phyloP scores from a whole-genome alignment of 2,113 vertebrate genomes.

The Camelus dromedarius region DNA sequence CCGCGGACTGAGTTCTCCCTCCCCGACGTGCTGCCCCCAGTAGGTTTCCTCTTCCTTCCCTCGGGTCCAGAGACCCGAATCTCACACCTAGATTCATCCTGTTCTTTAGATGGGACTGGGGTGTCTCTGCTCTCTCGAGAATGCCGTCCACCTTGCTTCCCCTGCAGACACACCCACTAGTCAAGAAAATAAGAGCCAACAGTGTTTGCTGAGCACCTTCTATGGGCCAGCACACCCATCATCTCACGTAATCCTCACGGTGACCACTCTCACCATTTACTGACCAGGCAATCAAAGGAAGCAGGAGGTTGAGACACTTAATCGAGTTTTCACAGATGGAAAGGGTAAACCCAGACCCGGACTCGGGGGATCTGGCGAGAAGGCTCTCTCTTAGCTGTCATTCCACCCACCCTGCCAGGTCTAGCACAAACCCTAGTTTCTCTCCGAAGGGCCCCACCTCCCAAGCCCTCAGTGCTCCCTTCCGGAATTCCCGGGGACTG shows the following conservation, averaged over 20 bases:
- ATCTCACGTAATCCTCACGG: not conserved
- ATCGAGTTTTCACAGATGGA: not conserved
- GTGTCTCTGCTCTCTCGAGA: not conserved
- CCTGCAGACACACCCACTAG: not conserved
- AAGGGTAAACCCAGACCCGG: not conserved
- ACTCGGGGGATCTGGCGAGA: not conserved
- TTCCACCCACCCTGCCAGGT: not conserved
- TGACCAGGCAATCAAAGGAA: not conserved
- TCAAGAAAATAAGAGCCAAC: not conserved
- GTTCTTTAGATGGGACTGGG: not conserved
- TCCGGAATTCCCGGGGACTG: not conserved
- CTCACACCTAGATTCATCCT: not conserved
- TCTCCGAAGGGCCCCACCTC: not conserved
- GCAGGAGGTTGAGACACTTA: not conserved
- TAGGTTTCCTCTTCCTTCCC: not conserved
- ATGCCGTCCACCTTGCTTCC: not conserved
- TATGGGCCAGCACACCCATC: not conserved
- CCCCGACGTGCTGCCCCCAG: not conserved
- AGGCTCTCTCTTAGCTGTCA: not conserved
- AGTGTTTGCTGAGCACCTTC: not conserved
- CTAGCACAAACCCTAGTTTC: not conserved
- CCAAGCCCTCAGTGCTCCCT: not conserved
- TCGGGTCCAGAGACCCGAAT: accelerated
- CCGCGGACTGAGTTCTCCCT: accelerated
- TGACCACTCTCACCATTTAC: not conserved